Evolutionary conservation across 2,888 invertebrate genomes (phyloP), one percentile per base, ranked within the genome.

Genomic region (Rhogogaster chlorosoma): DNA sequence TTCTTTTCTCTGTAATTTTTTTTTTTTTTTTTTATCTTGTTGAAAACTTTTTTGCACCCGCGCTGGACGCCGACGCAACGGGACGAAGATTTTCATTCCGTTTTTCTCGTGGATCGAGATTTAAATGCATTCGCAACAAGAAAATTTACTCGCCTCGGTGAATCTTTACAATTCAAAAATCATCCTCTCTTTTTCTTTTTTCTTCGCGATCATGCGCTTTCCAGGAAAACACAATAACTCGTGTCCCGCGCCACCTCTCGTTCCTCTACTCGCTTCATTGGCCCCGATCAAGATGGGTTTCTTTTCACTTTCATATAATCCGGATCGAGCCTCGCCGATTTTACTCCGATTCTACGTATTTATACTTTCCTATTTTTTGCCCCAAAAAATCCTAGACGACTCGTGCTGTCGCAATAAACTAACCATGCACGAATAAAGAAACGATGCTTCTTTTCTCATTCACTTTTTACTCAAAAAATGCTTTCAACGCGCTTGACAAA

Each of bases 281-380:
- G 88, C 86, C 88, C 85, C 89, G 90, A 91, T 90, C 89, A 89
- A 88, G 89, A 90, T 91, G 29, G 67, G 67, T 45, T 70, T 67
- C 49, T 88, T 88, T 87, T 87, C 86, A 87, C 86, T 70, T 84
- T 85, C 80, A 86, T 84, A 84, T 86, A 84, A 86, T 85, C 87
- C 84, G 57, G 61, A 80, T 83, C 67, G 26, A 64, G 67, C 45
- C 45, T 29, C 45, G 15, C 10, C 29, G 26, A 83, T 83, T 64
- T 12, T 77, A n/a, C 42, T 22, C 53, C 10, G 18, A 10, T 73
- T 77, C 49, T n/a, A 36, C 73, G 7, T 45, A 0, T 49, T 77
- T 32, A 12, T 18, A 32, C 61, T 42, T 61, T 42, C 38, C 22
- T 10, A 12, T 22, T 61, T 38, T 61, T 42, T 45, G 1, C 36